These are phyloP conservation scores for Tricholaema leucomelas DNA, from an alignment of 2,113 vertebrate species.

Conservation along the genomic window DNA sequence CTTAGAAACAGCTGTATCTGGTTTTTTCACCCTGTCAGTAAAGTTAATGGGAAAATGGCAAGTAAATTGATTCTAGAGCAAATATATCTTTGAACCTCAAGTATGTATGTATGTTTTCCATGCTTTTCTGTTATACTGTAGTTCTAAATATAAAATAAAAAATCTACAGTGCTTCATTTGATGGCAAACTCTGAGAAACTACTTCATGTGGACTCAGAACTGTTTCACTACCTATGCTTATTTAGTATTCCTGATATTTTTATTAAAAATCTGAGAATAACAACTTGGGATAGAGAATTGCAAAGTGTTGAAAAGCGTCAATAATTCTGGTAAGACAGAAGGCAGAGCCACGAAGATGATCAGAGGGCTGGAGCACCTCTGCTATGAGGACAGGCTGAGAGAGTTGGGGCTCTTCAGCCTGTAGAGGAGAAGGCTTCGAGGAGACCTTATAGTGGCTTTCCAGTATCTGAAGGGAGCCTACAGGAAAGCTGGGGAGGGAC, in stretches of 20 bases:
- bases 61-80: neutral
- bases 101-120: neutral
- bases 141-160: neutral
- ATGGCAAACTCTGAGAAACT: neutral
- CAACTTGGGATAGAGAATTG: neutral
- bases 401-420: too few relatives aligned
- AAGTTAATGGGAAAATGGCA: neutral
- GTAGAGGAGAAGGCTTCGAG: too few relatives aligned
- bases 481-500: too few relatives aligned
- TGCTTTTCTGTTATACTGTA: neutral
- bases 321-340: too few relatives aligned
- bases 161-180: neutral
- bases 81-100: neutral
- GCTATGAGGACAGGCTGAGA: too few relatives aligned
- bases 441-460: too few relatives aligned
- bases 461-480: too few relatives aligned
- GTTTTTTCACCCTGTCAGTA: neutral
- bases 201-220: neutral
- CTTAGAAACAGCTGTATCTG: neutral
- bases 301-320: neutral
- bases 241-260: neutral
- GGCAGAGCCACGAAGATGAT: too few relatives aligned
- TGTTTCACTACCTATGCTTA: neutral
- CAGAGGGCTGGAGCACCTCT: too few relatives aligned
- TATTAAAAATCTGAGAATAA: neutral